A percentile compares a stretch with the other conserved stretches of the same genome.
These are phyloP conservation scores for Coranthus polyacanthus DNA, from an alignment of 2,797 vertebrate species.

Conservation along the genomic window DNA sequence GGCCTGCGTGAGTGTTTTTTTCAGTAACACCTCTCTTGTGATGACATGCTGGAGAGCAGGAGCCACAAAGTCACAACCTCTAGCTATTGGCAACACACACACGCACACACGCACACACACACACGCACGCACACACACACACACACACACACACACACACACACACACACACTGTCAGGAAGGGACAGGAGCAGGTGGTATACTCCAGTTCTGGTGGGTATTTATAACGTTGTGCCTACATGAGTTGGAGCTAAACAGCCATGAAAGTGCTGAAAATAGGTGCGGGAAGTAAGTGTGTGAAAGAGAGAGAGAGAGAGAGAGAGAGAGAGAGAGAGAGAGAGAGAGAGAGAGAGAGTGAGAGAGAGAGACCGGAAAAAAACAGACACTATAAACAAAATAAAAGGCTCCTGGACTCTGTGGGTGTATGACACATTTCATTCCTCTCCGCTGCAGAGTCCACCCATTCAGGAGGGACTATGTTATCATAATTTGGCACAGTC, in stretches of 20 bases:
- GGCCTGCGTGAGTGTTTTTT: constrained; percentile 39
- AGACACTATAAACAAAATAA: constrained; percentile 32
- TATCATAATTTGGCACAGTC: constrained; percentile 71
- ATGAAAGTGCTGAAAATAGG: constrained; percentile 74
- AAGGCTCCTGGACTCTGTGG: constrained; percentile 42
- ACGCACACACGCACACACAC: constrained; percentile 11
- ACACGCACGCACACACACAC: too few relatives aligned
- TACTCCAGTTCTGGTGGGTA: constrained; percentile 71
- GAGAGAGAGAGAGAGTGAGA: neutral
- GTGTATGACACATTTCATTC: constrained; percentile 65
- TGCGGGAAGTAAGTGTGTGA: constrained; percentile 33
- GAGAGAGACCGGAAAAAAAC: neutral
- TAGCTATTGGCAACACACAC: constrained; percentile 33
- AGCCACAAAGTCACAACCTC: constrained; percentile 58
- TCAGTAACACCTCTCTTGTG: constrained; percentile 63
- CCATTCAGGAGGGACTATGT: constrained; percentile 78
- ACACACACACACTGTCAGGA: constrained; percentile 48
- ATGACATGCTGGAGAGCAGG: constrained; percentile 67
- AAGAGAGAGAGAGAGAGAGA: neutral
- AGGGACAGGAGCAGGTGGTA: constrained; percentile 87
- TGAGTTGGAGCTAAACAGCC: constrained; percentile 57
- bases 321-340: neutral
- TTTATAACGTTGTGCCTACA: constrained; percentile 71
- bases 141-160: constrained; percentile 33
- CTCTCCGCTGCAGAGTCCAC: constrained; percentile 66